Conservation (phyloP, 2,797 vertebrate genomes). For the Denticeps clupeoides region DNA sequence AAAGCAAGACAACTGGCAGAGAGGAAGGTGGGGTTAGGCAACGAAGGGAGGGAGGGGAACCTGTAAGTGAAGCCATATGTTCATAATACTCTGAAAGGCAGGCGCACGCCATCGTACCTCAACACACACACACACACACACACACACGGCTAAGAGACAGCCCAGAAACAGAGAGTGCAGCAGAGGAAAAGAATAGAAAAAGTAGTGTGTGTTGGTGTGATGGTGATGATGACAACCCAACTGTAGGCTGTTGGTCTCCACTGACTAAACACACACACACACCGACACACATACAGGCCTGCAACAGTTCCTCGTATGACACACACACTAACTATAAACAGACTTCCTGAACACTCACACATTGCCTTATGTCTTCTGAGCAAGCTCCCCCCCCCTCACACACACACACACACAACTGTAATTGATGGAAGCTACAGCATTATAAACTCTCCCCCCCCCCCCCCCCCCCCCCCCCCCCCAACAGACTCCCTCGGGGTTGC, state of each 20-base stretch:
- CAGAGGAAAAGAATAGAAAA: too few species aligned
- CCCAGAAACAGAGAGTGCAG: too few species aligned
- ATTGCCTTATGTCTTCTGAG: too few species aligned
- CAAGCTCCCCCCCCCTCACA: too few species aligned
- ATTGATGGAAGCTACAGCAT: too few species aligned
- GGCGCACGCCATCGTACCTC: slow-evolving; percentile 2
- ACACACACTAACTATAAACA: slow-evolving; percentile 19
- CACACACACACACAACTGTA: not conserved
- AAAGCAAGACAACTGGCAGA: not conserved
- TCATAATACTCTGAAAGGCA: slow-evolving; percentile 35
- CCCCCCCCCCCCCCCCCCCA: slow-evolving; percentile 25
- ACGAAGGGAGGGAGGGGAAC: slow-evolving; percentile 35
- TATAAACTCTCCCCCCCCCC: slow-evolving; percentile 6
- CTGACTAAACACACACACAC: too few species aligned
- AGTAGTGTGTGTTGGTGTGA: too few species aligned
- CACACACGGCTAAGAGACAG: too few species aligned
- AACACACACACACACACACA: slow-evolving; percentile 3
- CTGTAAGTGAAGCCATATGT: slow-evolving; percentile 67
- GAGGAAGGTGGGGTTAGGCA: slow-evolving; percentile 5
- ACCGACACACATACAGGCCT: too few species aligned
- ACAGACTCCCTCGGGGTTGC: slow-evolving; percentile 83
- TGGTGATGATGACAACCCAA: too few species aligned
- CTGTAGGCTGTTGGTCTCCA: too few species aligned
- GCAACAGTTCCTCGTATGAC: too few species aligned
- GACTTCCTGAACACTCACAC: slow-evolving; percentile 10